These are phyloP conservation scores for Esox lucius DNA, from an alignment of 2,797 vertebrate species.

Conservation along the genomic window DNA sequence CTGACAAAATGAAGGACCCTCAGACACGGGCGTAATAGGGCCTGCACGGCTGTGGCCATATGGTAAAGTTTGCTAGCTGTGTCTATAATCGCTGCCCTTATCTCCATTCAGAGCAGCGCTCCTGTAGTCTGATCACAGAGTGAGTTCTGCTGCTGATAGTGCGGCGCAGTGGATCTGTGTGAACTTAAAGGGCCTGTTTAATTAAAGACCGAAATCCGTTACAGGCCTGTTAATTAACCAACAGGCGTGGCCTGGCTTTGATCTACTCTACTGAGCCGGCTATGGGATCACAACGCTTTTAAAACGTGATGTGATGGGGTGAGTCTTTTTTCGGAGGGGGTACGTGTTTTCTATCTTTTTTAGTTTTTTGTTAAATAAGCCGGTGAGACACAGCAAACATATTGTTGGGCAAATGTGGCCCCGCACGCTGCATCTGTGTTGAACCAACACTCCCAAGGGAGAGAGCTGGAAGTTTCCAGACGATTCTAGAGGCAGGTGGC, in stretches of 20 bases:
- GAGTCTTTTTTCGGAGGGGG: slow-evolving; percentile 3
- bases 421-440: too few relatives aligned
- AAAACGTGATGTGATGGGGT: slow-evolving; percentile 30
- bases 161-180: not conserved
- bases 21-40: not conserved
- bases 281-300: slow-evolving; percentile 55
- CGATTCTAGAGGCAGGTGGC: too few relatives aligned
- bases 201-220: slow-evolving; percentile 66
- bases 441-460: too few relatives aligned
- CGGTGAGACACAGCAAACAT: too few relatives aligned
- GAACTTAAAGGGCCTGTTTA: slow-evolving; percentile 51
- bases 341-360: slow-evolving; percentile 1
- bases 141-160: not conserved
- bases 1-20: not conserved
- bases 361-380: too few relatives aligned
- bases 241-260: slow-evolving; percentile 55
- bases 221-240: slow-evolving; percentile 64
- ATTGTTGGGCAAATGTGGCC: too few relatives aligned
- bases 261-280: slow-evolving; percentile 61
- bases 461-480: too few relatives aligned
- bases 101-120: not conserved
- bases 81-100: not conserved
- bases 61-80: not conserved
- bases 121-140: not conserved
- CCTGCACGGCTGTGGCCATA: not conserved